A percentile compares a stretch with the other conserved stretches of the same genome.
Evolutionary conservation across 2,797 vertebrate genomes (phyloP).

Genomic region (Pangasius larnaudii): DNA sequence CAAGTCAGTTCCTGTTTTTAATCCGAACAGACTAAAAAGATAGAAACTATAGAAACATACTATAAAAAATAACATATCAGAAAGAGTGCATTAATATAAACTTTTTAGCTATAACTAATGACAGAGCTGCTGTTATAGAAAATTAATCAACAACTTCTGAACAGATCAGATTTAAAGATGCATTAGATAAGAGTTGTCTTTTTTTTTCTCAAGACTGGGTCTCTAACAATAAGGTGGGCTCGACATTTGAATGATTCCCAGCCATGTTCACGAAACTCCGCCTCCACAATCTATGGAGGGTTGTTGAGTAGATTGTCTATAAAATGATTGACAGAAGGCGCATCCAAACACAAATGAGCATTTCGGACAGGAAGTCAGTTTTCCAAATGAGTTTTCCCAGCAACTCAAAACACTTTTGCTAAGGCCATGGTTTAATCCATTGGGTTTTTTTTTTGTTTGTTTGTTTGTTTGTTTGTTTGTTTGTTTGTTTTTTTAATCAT

Average conservation of each 20-base stretch:
- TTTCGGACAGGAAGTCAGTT: not conserved
- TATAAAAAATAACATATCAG: not conserved
- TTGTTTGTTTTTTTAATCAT: too few relatives aligned
- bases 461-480: too few relatives aligned
- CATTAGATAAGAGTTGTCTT: not conserved
- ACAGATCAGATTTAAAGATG: not conserved
- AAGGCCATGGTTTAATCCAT: not conserved
- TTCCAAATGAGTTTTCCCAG: not conserved
- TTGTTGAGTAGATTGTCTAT: not conserved
- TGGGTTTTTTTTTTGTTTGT: not conserved
- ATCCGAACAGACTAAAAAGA: not conserved
- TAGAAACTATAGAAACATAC: not conserved
- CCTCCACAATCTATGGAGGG: not conserved
- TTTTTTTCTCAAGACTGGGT: not conserved
- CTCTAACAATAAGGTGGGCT: not conserved
- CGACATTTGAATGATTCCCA: not conserved
- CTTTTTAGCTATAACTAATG: not conserved
- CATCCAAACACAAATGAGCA: not conserved
- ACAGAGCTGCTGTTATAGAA: not conserved
- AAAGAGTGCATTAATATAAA: not conserved
- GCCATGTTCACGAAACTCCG: not conserved
- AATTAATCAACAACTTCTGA: not conserved
- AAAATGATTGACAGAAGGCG: not conserved
- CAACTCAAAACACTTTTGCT: not conserved
- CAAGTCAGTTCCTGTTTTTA: not conserved